phyloP scores from a whole-genome alignment of 2,113 vertebrate genomes.

The Grantiella picta region DNA sequence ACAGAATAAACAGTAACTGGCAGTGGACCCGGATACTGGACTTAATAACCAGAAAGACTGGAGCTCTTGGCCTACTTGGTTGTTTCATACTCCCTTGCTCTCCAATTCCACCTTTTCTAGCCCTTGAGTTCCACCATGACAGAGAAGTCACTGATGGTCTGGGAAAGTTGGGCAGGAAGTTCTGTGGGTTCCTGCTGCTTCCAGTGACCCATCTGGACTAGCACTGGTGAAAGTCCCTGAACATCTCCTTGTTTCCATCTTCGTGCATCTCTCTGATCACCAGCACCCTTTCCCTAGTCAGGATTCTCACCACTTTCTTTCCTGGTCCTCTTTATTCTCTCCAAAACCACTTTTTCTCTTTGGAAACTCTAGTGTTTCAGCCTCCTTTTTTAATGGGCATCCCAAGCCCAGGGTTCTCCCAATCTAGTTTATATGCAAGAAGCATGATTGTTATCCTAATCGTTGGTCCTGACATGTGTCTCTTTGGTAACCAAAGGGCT shows the following conservation, averaged over 20 bases:
- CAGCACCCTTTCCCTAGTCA: background rate
- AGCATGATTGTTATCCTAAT: background rate
- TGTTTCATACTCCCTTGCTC: background rate
- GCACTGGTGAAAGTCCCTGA: background rate
- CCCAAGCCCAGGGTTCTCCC: background rate
- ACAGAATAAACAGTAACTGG: background rate
- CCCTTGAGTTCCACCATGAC: background rate
- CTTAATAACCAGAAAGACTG: background rate
- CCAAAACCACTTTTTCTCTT: background rate
- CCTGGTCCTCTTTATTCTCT: background rate
- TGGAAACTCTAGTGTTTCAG: background rate
- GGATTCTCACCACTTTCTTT: background rate
- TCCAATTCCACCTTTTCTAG: accelerated
- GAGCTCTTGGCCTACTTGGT: background rate
- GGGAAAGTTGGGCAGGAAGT: background rate
- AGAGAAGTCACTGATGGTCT: background rate
- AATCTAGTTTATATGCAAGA: background rate
- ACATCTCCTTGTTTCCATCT: background rate
- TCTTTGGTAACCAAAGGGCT: background rate
- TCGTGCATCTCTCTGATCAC: background rate
- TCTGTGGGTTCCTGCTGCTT: background rate
- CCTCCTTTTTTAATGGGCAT: accelerated
- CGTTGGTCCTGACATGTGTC: background rate
- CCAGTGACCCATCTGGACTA: background rate
- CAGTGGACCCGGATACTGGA: background rate